Base-by-base conservation (phyloP, 2,113 vertebrate genomes). In the Mellivora capensis region DNA sequence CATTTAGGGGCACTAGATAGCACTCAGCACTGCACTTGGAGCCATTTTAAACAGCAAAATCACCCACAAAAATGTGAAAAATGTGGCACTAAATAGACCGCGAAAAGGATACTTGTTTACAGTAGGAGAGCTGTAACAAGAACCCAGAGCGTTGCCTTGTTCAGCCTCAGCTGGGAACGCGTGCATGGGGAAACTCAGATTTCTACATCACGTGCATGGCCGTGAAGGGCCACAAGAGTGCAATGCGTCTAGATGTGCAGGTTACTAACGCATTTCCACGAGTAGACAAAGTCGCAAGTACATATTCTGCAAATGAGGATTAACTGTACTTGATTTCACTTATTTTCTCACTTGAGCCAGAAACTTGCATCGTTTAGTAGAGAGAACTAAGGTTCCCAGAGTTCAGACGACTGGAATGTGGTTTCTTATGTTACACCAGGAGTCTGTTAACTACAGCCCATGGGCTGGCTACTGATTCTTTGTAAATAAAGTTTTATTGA, bases 401-500 rank as follows among this genome's bases (percentile, higher is more conserved):
- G 14, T 77, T 54, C 80, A 77, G 64, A 74, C 18, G 34, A 18
- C 39, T 54, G 25, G 59, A 71, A 42, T 62, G 21, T 44, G 47
- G 59, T 42, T 44, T 25, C 4, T 31, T 11, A 8, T 25, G 12
- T 64, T 25, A 39, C 15, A 85, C 77, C 59, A 64, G 52, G 25
- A 18, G 18, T 81, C 21, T 9, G 52, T 27, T 42, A 27, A 52
- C 52, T 34, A 1, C 4, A 34, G 49, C 44, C 23, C 20, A 1
- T 6, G 29, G 77, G 27, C 52, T 25, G 8, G 15, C 18, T n/a
- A 34, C 61, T 39, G 77, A 4, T 61, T 59, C 29, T 80, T 79
- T 61, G 11, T 95, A 61, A 85, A 69, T 76, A 93, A 90, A 93
- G 57, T 76, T 95, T 90, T 95, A 90, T 59, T 88, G 44, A 84